These are phyloP conservation scores for Onthophagus taurus DNA, from an alignment of 1,140 invertebrate genomes.

Conservation along the genomic window DNA sequence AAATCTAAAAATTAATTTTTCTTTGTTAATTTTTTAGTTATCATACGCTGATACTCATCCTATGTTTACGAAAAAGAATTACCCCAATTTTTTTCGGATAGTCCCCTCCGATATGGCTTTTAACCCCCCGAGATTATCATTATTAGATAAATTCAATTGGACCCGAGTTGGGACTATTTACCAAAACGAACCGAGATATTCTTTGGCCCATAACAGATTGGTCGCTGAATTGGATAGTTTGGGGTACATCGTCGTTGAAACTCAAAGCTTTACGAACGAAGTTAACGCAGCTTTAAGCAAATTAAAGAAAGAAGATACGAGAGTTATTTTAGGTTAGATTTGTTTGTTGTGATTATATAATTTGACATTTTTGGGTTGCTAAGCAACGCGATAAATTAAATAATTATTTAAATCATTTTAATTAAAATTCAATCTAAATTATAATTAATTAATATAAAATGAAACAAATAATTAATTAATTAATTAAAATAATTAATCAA, in stretches of 20 bases:
- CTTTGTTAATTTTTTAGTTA: conserved; percentile 61
- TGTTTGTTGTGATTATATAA: not conserved
- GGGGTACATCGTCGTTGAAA: conserved; percentile 76
- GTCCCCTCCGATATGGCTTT: conserved; percentile 94
- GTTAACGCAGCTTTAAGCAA: conserved; percentile 72
- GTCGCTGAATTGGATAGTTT: conserved; percentile 78
- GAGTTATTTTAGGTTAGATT: conserved; percentile 62
- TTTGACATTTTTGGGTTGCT: not conserved
- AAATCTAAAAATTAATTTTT: not conserved
- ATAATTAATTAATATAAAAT: too few species aligned
- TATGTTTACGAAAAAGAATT: conserved; percentile 90
- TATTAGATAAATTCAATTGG: conserved; percentile 93
- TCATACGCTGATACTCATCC: conserved; percentile 98
- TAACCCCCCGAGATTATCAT: conserved; percentile 80
- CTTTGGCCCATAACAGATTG: conserved; percentile 56
- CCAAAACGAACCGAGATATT: conserved; percentile 91
- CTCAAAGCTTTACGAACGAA: conserved; percentile 90
- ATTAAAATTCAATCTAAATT: too few species aligned
- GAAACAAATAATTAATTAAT: too few species aligned
- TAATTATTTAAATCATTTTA: too few species aligned
- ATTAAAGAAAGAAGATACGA: conserved; percentile 84
- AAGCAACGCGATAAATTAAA: too few species aligned
- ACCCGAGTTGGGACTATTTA: conserved; percentile 94
- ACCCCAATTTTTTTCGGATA: conserved; percentile 93
- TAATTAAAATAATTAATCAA: too few species aligned